Conservation (phyloP, 1,140 invertebrate genomes). For the Anoplophora glabripennis region DNA sequence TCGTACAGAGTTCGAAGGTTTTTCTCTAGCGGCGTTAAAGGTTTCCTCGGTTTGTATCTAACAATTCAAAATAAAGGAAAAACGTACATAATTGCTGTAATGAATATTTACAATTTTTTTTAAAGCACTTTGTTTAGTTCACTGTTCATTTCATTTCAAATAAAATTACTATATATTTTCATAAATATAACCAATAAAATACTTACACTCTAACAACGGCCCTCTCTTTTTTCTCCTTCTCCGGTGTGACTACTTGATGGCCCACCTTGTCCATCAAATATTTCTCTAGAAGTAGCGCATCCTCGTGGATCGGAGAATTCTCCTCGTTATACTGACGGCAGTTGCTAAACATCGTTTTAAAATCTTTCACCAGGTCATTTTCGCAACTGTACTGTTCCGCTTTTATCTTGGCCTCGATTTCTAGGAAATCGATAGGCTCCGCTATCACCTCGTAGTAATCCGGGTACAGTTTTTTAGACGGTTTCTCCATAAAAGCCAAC, state of each 20-base stretch:
- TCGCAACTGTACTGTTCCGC: conserved; percentile 60
- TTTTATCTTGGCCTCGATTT: conserved; percentile 89
- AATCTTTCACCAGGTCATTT: conserved; percentile 61
- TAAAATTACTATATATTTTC: too few relatives aligned
- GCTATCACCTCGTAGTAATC: conserved; percentile 95
- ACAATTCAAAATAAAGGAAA: conserved; percentile 13
- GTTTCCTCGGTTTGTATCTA: conserved; percentile 51
- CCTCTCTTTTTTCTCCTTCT: conserved; percentile 39
- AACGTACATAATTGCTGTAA: background rate
- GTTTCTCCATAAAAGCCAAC: conserved; percentile 93
- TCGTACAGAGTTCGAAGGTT: conserved; percentile 88
- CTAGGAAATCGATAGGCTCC: conserved; percentile 93
- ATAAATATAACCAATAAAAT: background rate
- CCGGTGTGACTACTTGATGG: conserved; percentile 52
- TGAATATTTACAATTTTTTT: conserved; percentile 1
- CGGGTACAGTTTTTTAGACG: conserved; percentile 91
- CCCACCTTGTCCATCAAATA: conserved; percentile 80
- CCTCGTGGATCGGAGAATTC: conserved; percentile 90
- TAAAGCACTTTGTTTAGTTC: too few relatives aligned
- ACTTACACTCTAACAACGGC: conserved; percentile 41
- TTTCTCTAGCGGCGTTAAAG: conserved; percentile 61
- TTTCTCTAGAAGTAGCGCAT: conserved; percentile 85
- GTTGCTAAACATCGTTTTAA: conserved; percentile 90
- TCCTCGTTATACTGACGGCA: conserved; percentile 97
- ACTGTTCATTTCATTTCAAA: too few relatives aligned